These are phyloP conservation scores for Corydoras maculifer DNA, from an alignment of 2,113 vertebrate genomes.

Conservation along the genomic window DNA sequence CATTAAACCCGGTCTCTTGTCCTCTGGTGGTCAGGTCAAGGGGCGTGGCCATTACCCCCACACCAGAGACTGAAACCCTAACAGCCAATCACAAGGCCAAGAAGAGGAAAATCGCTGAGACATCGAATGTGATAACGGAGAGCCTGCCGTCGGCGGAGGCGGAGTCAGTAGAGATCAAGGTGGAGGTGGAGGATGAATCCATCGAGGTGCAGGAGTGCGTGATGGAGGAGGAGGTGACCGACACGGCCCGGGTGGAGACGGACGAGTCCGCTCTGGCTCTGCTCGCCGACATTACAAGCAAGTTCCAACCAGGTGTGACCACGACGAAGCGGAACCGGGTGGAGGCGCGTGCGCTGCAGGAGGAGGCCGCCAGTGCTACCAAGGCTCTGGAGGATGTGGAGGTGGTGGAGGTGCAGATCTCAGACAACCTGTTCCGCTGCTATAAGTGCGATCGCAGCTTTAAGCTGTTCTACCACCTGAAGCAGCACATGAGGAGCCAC, in stretches of 20 bases:
- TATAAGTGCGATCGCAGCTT: conserved; percentile 91
- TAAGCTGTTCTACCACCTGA: conserved; percentile 97
- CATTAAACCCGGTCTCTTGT: neutral
- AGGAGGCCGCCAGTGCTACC: conserved; percentile 77
- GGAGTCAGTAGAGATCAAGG: conserved; percentile 82
- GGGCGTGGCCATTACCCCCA: neutral
- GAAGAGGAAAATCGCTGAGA: conserved; percentile 88
- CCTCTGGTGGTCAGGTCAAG: neutral
- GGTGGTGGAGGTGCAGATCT: conserved; percentile 95
- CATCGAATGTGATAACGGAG: conserved; percentile 87
- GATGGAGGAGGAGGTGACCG: conserved; percentile 75
- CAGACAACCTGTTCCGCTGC: conserved; percentile 94
- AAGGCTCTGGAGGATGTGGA: conserved; percentile 91
- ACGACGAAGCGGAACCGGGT: conserved; percentile 52
- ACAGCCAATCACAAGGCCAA: conserved; percentile 68
- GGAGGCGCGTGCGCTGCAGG: conserved; percentile 65
- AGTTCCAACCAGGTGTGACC: conserved; percentile 84
- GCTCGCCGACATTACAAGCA: conserved; percentile 95
- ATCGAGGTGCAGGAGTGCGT: conserved; percentile 76
- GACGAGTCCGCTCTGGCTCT: conserved; percentile 91
- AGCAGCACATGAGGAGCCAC: conserved; percentile 96
- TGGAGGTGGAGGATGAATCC: conserved; percentile 76
- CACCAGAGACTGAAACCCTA: conserved; percentile 29
- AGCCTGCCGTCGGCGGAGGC: conserved; percentile 76
- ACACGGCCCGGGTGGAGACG: conserved; percentile 68